Evolutionary conservation across 2,797 vertebrate species (phyloP).

Genomic region (Enteromius treurensis): DNA sequence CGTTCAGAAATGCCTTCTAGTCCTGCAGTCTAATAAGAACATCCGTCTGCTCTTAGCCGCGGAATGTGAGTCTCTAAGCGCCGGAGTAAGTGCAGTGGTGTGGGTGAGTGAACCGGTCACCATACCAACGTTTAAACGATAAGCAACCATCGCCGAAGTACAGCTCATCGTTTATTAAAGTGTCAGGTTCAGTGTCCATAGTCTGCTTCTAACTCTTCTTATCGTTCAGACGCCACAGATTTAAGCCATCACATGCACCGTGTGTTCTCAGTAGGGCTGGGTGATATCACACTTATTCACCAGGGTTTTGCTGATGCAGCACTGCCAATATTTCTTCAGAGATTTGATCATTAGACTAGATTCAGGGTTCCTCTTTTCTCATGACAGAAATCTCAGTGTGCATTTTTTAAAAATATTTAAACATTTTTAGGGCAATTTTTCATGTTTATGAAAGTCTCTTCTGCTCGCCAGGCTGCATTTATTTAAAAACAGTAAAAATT

Average conservation of each 20-base stretch:
- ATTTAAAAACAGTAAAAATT: not conserved
- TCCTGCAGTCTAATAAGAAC: conserved; percentile 44
- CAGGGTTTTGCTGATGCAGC: not conserved
- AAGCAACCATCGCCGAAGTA: conserved; percentile 10
- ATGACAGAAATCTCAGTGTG: not conserved
- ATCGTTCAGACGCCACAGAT: conserved; percentile 43
- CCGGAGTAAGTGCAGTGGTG: conserved; percentile 31
- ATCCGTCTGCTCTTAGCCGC: conserved; percentile 55
- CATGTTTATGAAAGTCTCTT: too few species aligned
- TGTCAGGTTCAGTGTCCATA: conserved; percentile 4
- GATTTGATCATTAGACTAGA: not conserved
- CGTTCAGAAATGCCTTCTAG: conserved; percentile 7
- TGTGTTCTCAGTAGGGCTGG: conserved; percentile 31
- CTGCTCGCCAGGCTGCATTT: not conserved
- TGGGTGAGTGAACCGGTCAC: conserved; percentile 58
- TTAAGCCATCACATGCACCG: conserved; percentile 3
- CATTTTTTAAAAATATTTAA: not conserved
- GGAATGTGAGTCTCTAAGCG: conserved; percentile 51
- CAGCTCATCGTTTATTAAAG: conserved; percentile 1
- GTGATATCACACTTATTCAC: not conserved
- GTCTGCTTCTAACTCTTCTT: conserved; percentile 13
- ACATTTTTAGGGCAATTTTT: not conserved
- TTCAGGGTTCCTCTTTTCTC: not conserved
- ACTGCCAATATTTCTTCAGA: not conserved
- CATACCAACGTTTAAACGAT: conserved; percentile 46